Evolutionary conservation across 2,888 invertebrate genomes (phyloP).

Genomic region (Parthenolecanium corni): DNA sequence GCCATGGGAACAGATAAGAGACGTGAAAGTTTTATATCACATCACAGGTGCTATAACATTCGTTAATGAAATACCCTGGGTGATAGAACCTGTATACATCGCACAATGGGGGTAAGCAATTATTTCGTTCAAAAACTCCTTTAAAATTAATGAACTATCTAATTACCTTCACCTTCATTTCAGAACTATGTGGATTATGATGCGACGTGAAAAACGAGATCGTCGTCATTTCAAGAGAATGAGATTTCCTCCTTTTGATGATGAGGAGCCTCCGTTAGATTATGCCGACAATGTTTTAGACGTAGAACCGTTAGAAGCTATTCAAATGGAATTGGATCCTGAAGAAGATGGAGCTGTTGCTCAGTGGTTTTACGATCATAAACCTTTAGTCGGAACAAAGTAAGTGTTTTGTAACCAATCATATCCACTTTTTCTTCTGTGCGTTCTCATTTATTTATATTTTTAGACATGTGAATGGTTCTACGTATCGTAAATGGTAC

Average conservation of each 20-base stretch:
- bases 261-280: slow-evolving; percentile 98
- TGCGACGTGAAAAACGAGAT: slow-evolving; percentile 97
- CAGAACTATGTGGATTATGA: slow-evolving; percentile 99
- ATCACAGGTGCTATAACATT: slow-evolving; percentile 99
- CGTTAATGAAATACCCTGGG: slow-evolving; percentile 99
- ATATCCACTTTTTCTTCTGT: neutral
- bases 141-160: neutral
- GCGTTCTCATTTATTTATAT: slow-evolving; percentile 17
- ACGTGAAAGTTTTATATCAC: slow-evolving; percentile 94
- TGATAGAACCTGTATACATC: slow-evolving; percentile 96
- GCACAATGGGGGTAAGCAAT: slow-evolving; percentile 89
- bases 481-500: slow-evolving; percentile 95
- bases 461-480: slow-evolving; percentile 77
- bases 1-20: slow-evolving; percentile 99
- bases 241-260: slow-evolving; percentile 99
- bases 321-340: slow-evolving; percentile 92
- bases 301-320: slow-evolving; percentile 96
- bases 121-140: neutral
- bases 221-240: slow-evolving; percentile 97
- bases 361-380: slow-evolving; percentile 99
- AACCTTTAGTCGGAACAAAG: slow-evolving; percentile 84
- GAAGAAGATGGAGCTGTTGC: slow-evolving; percentile 85
- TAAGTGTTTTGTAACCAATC: slow-evolving; percentile 37
- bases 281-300: slow-evolving; percentile 98
- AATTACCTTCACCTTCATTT: neutral